These are phyloP conservation scores for Acromyrmex heyeri DNA, from an alignment of 1,140 invertebrate genomes.

Conservation along the genomic window DNA sequence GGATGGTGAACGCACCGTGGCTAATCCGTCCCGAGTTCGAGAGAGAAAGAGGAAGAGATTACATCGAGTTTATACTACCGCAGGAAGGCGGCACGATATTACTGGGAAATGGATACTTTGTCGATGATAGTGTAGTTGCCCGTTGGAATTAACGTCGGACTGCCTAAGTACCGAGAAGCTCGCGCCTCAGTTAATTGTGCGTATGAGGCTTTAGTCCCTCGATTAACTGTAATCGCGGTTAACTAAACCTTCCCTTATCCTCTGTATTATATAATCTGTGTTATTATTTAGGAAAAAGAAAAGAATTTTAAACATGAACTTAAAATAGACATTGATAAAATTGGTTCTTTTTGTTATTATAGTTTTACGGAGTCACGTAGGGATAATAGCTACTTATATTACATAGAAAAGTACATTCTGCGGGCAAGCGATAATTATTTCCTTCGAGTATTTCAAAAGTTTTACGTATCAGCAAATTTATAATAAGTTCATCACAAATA, in stretches of 20 bases:
- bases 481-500: no score
- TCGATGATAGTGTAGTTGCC: conserved; percentile 28
- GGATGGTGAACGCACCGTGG: conserved; percentile 21
- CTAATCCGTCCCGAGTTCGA: conserved; percentile 5
- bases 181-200: conserved; percentile 50
- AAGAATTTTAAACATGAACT: background rate
- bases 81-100: conserved; percentile 30
- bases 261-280: background rate
- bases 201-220: background rate
- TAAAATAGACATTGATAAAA: background rate
- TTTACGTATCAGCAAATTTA: no score
- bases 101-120: conserved; percentile 46
- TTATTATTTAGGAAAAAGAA: background rate
- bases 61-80: conserved; percentile 13
- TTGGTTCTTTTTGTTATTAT: background rate
- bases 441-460: no score
- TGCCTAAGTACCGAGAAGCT: conserved; percentile 43
- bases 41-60: conserved; percentile 11
- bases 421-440: no score
- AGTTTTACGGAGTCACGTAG: no score
- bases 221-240: conserved; percentile 5
- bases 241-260: conserved; percentile 9
- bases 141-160: conserved; percentile 46
- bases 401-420: no score
- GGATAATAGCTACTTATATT: background rate